Evolutionary conservation across 2,113 vertebrate genomes (phyloP).

Genomic region (Phaetusa simplex): DNA sequence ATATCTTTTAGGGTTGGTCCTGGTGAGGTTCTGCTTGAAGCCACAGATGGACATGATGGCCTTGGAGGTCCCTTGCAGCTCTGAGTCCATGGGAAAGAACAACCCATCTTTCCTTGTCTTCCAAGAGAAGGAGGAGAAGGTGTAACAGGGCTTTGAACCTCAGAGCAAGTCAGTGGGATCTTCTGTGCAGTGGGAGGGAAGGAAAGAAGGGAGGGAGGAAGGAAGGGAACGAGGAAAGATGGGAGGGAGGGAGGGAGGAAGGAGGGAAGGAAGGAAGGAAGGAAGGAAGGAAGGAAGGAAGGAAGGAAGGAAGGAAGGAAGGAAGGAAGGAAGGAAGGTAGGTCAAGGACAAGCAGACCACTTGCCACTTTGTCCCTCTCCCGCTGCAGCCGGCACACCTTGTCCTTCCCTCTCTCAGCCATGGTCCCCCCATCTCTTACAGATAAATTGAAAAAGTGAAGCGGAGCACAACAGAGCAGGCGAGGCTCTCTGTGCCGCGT

Average conservation of each 20-base stretch:
- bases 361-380: not conserved
- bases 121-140: not conserved
- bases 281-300: not conserved
- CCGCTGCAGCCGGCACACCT: not conserved
- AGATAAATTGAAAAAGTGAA: not conserved
- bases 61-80: not conserved
- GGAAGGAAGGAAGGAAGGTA: no score
- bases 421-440: not conserved
- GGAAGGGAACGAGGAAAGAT: not conserved
- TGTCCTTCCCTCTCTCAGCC: not conserved
- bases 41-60: not conserved
- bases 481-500: not conserved
- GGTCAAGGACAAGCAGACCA: not conserved
- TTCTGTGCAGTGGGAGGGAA: not conserved
- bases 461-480: not conserved
- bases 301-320: no score
- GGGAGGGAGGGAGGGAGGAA: no score
- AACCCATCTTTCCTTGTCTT: not conserved
- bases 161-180: not conserved
- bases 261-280: not conserved
- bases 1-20: not conserved
- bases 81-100: not conserved
- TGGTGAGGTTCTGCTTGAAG: not conserved
- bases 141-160: not conserved
- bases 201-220: accelerated